Conservation (phyloP, 1,140 invertebrate species). For the Anadara kagoshimensis region DNA sequence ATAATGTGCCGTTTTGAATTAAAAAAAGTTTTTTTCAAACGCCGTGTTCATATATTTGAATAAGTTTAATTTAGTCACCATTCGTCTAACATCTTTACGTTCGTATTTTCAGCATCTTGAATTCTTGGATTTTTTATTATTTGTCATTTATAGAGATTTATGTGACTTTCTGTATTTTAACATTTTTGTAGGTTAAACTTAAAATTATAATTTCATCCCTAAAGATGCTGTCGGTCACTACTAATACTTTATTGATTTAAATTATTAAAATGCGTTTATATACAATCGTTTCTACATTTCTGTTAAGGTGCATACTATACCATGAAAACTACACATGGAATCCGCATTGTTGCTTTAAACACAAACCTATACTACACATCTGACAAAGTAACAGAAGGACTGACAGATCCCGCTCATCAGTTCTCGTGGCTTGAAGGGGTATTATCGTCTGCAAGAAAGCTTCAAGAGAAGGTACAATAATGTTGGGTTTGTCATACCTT, state of each 20-base stretch:
- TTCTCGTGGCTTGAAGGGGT: slow-evolving; percentile 86
- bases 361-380: slow-evolving; percentile 84
- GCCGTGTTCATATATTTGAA: too few relatives aligned
- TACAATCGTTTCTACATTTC: too few relatives aligned
- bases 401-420: slow-evolving; percentile 78
- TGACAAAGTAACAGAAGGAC: slow-evolving; percentile 61
- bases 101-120: background rate
- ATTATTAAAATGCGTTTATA: too few relatives aligned
- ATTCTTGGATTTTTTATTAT: background rate
- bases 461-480: slow-evolving; percentile 87
- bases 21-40: too few relatives aligned
- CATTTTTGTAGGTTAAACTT: too few relatives aligned
- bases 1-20: background rate
- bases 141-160: background rate
- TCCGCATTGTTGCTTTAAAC: slow-evolving; percentile 88
- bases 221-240: too few relatives aligned
- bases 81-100: background rate
- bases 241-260: too few relatives aligned
- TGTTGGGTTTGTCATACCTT: too few relatives aligned
- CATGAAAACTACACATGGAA: slow-evolving; percentile 77
- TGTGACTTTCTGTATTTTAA: too few relatives aligned
- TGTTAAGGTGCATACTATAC: slow-evolving; percentile 88
- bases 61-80: too few relatives aligned
- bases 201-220: too few relatives aligned
- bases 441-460: slow-evolving; percentile 80